phyloP scores from a whole-genome alignment of 2,113 vertebrate species.

The Peromyscus californicus region DNA sequence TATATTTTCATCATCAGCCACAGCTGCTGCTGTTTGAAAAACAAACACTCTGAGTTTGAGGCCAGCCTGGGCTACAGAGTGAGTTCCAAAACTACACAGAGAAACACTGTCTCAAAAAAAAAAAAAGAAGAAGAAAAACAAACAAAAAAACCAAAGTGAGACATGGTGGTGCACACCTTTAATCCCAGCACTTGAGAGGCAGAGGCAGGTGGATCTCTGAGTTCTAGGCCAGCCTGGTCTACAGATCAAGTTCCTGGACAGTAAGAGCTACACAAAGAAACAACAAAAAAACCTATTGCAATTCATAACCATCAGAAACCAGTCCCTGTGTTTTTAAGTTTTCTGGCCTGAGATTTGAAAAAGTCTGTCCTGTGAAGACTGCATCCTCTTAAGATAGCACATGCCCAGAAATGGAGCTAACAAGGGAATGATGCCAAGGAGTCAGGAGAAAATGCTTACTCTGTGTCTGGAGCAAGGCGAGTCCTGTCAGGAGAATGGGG shows the following conservation, averaged over 20 bases:
- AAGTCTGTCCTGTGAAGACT: neutral
- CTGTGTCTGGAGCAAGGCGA: neutral
- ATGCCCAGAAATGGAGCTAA: neutral
- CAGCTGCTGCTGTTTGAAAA: neutral
- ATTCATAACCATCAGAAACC: neutral
- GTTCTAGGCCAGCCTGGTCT: neutral
- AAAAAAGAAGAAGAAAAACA: too few species aligned
- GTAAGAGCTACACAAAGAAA: neutral
- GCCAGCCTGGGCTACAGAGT: too few species aligned
- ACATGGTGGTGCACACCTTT: too few species aligned
- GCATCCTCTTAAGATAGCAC: neutral
- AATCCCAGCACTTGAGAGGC: too few species aligned
- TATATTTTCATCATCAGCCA: neutral
- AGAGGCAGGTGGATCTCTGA: too few species aligned
- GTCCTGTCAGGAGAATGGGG: neutral
- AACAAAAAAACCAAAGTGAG: too few species aligned
- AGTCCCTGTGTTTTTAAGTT: neutral
- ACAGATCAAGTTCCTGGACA: neutral
- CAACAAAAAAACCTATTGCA: neutral
- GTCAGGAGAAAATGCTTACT: neutral
- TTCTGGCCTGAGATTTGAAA: neutral
- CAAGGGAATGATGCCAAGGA: neutral
- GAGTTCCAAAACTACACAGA: too few species aligned
- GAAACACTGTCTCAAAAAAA: too few species aligned
- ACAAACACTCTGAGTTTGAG: neutral